Conservation (phyloP, 2,888 invertebrate species). For the Hemicrepidius hirtus region DNA sequence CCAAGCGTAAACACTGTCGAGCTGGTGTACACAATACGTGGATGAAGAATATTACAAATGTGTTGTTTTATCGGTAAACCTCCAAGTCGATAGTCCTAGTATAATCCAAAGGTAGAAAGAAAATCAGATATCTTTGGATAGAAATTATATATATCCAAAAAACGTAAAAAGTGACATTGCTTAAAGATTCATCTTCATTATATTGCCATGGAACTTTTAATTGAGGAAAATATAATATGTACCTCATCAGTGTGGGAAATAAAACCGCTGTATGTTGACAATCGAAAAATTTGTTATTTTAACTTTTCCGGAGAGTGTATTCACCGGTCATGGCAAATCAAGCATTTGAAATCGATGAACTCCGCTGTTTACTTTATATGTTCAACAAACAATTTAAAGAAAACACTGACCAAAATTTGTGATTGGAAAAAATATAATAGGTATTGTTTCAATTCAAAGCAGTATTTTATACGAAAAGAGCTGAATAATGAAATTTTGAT, state of each 20-base stretch:
- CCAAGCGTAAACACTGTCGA: constrained; percentile 12
- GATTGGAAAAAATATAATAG: constrained; percentile 10
- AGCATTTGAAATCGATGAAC: constrained; percentile 24
- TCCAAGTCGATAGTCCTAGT: constrained; percentile 53
- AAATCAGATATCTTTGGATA: constrained; percentile 51
- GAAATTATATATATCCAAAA: too few relatives aligned
- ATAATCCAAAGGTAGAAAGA: constrained; percentile 66
- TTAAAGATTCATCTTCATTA: too few relatives aligned
- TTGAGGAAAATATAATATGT: too few relatives aligned
- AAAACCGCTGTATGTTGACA: background rate
- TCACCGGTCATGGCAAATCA: background rate
- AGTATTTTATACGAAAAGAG: too few relatives aligned
- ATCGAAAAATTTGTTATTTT: background rate
- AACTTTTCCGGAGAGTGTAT: constrained; percentile 10
- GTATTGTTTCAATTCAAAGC: too few relatives aligned
- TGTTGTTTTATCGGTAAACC: constrained; percentile 51
- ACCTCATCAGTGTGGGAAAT: background rate
- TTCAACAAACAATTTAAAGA: constrained; percentile 20
- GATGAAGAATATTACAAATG: constrained; percentile 18
- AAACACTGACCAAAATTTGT: constrained; percentile 19
- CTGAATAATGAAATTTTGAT: too few relatives aligned
- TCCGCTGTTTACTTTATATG: constrained; percentile 10
- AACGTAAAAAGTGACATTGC: too few relatives aligned
- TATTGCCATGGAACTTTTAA: too few relatives aligned
- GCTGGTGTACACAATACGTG: constrained; percentile 16